A percentile compares a stretch with the other conserved stretches of the same genome.
Evolutionary conservation across 2,888 invertebrate genomes (phyloP).

Genomic region (Heliothis peltigera): DNA sequence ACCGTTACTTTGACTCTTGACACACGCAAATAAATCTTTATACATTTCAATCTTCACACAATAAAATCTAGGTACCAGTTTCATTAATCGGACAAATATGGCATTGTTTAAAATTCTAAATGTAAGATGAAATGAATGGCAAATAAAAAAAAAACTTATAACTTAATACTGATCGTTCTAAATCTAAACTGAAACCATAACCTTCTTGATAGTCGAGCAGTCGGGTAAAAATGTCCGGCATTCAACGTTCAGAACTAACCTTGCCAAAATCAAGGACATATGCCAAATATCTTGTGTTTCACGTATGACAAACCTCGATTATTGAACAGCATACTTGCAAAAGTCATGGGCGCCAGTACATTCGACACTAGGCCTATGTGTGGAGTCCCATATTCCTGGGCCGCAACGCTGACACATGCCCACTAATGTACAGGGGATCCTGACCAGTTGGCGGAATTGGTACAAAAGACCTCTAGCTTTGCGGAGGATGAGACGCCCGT

Average conservation of each 20-base stretch:
- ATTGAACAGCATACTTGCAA: constrained; percentile 82
- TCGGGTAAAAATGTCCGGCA: constrained; percentile 10
- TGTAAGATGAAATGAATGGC: constrained; percentile 25
- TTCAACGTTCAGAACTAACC: not conserved
- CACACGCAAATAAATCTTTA: constrained; percentile 5
- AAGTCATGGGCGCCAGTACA: constrained; percentile 94
- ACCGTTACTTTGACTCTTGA: constrained; percentile 27
- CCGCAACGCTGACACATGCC: constrained; percentile 97
- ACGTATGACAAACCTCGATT: too few species aligned
- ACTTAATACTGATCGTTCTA: constrained; percentile 30
- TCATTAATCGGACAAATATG: constrained; percentile 18
- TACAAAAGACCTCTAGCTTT: constrained; percentile 97
- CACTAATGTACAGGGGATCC: constrained; percentile 96
- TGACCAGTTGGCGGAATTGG: constrained; percentile 96
- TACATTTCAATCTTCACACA: not conserved
- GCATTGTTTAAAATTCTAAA: constrained; percentile 20
- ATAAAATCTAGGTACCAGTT: constrained; percentile 9
- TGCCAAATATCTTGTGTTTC: too few species aligned
- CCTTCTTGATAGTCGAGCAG: too few species aligned
- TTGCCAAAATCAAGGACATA: not conserved
- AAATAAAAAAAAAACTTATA: constrained; percentile 2
- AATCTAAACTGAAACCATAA: too few species aligned
- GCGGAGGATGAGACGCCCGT: constrained; percentile 96
- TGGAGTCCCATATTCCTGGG: constrained; percentile 98
- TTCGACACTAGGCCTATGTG: constrained; percentile 96